These are phyloP conservation scores for Cladopsammia gracilis DNA, from an alignment of 64 coral and sea anemone genomes.

Conservation along the genomic window DNA sequence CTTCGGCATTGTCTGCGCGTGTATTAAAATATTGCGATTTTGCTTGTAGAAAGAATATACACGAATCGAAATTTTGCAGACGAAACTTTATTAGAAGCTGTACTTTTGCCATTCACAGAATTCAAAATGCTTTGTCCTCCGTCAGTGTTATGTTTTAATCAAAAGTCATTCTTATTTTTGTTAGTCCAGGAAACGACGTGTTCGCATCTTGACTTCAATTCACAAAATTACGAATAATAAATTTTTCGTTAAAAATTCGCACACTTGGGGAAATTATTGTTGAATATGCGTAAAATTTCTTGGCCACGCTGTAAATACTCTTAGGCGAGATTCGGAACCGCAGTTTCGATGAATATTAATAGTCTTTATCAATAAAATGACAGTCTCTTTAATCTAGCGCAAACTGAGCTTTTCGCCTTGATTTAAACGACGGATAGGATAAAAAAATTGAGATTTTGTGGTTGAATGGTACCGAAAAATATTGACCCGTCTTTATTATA, in stretches of 20 bases:
- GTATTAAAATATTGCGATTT: constrained; percentile 27
- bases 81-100: constrained; percentile 26
- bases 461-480: background rate
- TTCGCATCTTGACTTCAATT: constrained; percentile 20
- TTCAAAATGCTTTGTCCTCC: constrained; percentile 22
- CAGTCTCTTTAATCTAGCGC: constrained; percentile 42
- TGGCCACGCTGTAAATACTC: constrained; percentile 52
- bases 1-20: background rate
- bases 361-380: constrained; percentile 62
- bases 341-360: constrained; percentile 62
- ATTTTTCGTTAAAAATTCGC: constrained; percentile 30
- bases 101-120: constrained; percentile 58
- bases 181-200: constrained; percentile 1
- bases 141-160: constrained; percentile 52
- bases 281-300: constrained; percentile 48
- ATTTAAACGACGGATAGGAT: background rate
- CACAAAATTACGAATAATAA: constrained; percentile 8
- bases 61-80: background rate
- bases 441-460: background rate
- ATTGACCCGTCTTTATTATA: background rate
- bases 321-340: constrained; percentile 58
- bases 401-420: constrained; percentile 47
- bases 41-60: background rate
- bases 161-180: constrained; percentile 55
- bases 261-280: constrained; percentile 27